Evolutionary conservation across 2,888 invertebrate species (phyloP), one percentile per base, ranked within the genome.

Genomic region (Aromia moschata): DNA sequence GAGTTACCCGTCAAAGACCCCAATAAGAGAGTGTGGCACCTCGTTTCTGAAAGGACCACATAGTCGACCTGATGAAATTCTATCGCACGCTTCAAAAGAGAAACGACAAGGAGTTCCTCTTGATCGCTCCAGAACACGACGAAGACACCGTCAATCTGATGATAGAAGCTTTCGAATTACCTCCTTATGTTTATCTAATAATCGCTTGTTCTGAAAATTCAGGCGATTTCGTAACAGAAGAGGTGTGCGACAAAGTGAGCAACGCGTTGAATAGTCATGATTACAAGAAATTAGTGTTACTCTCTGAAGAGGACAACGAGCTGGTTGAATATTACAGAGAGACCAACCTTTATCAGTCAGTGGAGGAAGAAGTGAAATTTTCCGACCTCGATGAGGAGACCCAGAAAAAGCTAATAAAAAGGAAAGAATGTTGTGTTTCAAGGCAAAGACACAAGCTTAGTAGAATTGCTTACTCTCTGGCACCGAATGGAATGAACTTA

Each of bases 351-450:
- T 44, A 45, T 33, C 14, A 11, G 9, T 10, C 16, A 9, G n/a
- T 37, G 10, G 44, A n/a, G 12, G 31, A 44, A 18, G 15, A 37
- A 4, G 36, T 53, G 1, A 1, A 12, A 2, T 37, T 54, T 20
- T 9, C 25, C 2, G 36, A 54, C 15, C 30, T 54, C 4, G 33
- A 43, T 4, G 37, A 37, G 7, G 9, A 25, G 18, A 18, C 36
- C 11, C 18, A 37, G 36, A 17, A 14, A 1, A 20, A 2, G 14
- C 20, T 54, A 14, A 9, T 36, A 10, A 30, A n/a, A 7, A 2
- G 17, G 31, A 5, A 47, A n/a, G 36, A 25, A 14, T 18, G 20
- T 41, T 2, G 11, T 33, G n/a, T 56, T 56, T 47, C 56, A 56
- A 33, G 56, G 56, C 3, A 18, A 18, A 16, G 15, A 30, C 7